Percentiles rank a stretch among this genome's conserved stretches.
Conservation (phyloP, 2,113 vertebrate genomes). For the Odobenus rosmarus region DNA sequence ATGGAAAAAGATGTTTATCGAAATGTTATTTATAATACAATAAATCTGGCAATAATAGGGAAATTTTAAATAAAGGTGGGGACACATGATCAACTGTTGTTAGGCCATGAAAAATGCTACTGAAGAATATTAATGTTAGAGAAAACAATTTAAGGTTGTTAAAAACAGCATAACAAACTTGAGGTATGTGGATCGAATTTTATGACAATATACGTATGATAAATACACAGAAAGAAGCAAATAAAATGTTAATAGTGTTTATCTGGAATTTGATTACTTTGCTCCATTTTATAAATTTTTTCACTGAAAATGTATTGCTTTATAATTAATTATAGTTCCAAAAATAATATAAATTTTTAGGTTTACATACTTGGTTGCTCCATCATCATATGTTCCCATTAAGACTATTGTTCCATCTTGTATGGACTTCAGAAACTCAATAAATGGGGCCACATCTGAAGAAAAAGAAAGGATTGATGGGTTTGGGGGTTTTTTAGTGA, state of each 20-base stretch:
- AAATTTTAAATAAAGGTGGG: neutral
- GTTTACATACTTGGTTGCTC: conserved; percentile 93
- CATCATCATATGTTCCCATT: conserved; percentile 97
- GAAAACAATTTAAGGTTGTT: conserved; percentile 22
- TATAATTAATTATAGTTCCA: neutral
- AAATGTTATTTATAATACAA: neutral
- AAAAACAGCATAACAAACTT: neutral
- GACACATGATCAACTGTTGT: neutral
- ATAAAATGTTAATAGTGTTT: neutral
- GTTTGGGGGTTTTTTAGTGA: neutral
- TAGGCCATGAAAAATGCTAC: neutral
- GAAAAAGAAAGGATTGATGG: conserved; percentile 18
- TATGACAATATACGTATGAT: neutral
- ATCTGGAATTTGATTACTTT: neutral
- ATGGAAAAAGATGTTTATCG: neutral
- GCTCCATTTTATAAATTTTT: neutral
- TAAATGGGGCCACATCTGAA: conserved; percentile 92
- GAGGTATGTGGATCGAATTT: neutral
- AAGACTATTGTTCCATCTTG: conserved; percentile 94
- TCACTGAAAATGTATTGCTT: neutral
- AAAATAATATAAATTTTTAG: neutral
- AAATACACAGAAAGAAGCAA: neutral
- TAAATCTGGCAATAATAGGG: neutral
- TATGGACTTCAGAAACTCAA: conserved; percentile 93
- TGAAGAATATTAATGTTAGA: neutral